Base-by-base conservation (phyloP, 2,113 vertebrate species). In the Aldabrachelys gigantea region DNA sequence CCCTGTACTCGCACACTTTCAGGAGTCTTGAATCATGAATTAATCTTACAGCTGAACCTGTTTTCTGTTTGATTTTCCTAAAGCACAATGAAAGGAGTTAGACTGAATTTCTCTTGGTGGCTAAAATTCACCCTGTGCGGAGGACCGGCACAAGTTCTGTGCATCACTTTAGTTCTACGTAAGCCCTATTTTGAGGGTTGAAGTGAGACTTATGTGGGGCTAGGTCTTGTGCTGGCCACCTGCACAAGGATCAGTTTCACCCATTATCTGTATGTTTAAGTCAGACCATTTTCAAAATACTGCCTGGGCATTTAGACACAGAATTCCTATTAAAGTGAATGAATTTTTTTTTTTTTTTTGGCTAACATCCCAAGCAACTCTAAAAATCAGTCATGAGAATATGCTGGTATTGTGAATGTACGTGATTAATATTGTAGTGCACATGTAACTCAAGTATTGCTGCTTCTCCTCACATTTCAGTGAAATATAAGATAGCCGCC, bases 401-500 rank as follows among this genome's bases (percentile, higher is more conserved):
- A 95, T 95, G 89, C 82, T 87, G 49, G 89, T 97, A 92, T 14
- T 57, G 14, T 13, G 5, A 80, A 52, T 47, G 12, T 44, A 35
- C 17, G 8, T 89, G 52, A n/a, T 89, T 85, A 52, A n/a, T 80
- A 80, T n/a, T 90, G 16, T 86, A 52, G 41, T 84, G 54, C 24
- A 1, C 21, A 17, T 35, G 38, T 50, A 78, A 29, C 25, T 88
- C 6, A 95, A 93, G 87, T 95, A 95, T 91, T 95, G 89, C 92
- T 93, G 89, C 89, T 94, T 92, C 92, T 96, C 89, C 96, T 97
- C 88, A 92, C 59, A 62, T 97, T 97, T 97, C 81, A 90, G 56
- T 96, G 95, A 96, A 94, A 97, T 94, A 91, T 88, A 96, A 96
- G 94, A 95, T 95, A 80, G 83, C 81, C 97, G 50, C 85, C 96